Evolutionary conservation across 2,888 invertebrate species (phyloP).

Genomic region (Polymixis lichenea): DNA sequence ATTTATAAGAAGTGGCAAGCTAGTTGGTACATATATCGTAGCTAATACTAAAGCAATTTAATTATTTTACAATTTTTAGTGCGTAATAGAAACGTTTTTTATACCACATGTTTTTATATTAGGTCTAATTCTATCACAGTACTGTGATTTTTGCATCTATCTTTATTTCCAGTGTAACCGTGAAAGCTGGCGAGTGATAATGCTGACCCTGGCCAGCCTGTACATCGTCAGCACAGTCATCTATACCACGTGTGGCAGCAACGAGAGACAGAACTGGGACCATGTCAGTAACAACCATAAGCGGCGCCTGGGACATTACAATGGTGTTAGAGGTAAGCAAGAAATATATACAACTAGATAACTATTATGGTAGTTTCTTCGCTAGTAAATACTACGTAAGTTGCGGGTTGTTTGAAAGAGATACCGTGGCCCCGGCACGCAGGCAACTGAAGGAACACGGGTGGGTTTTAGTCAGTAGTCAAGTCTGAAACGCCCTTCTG

Average conservation of each 20-base stretch:
- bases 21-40: too few species aligned
- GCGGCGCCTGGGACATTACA: constrained; percentile 70
- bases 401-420: too few species aligned
- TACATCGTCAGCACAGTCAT: constrained; percentile 92
- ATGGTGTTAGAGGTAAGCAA: constrained; percentile 67
- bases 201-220: constrained; percentile 92
- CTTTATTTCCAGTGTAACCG: constrained; percentile 86
- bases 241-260: constrained; percentile 92
- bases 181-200: constrained; percentile 92
- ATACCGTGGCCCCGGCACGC: too few species aligned
- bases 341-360: background rate
- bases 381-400: background rate
- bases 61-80: too few species aligned
- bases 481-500: too few species aligned
- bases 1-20: too few species aligned
- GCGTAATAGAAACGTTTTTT: too few species aligned
- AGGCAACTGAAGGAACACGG: too few species aligned
- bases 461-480: too few species aligned
- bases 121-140: background rate
- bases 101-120: too few species aligned
- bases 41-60: too few species aligned
- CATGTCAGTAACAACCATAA: constrained; percentile 73
- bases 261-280: constrained; percentile 93
- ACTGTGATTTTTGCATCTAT: background rate
- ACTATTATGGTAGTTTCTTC: background rate